phyloP scores from a whole-genome alignment of 2,797 vertebrate species.

The Pelodytes ibericus region DNA sequence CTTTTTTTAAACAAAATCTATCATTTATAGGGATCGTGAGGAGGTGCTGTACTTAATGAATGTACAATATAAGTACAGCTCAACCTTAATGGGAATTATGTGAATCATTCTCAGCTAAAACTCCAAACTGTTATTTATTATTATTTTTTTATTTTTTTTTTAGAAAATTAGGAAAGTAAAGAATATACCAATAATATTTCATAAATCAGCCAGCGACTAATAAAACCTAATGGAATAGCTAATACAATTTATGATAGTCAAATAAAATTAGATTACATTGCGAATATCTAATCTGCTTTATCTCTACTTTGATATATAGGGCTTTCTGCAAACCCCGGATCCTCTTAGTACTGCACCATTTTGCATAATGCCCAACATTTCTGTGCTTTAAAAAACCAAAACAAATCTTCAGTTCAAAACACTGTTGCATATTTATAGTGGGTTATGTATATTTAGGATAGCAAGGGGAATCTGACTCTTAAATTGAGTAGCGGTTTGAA shows the following conservation, averaged over 20 bases:
- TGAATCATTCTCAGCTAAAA: constrained; percentile 55
- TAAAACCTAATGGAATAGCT: constrained; percentile 65
- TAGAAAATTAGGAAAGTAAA: constrained; percentile 46
- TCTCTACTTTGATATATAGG: constrained; percentile 55
- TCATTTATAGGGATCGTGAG: constrained; percentile 30
- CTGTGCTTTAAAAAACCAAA: neutral
- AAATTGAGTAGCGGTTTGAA: too few relatives aligned
- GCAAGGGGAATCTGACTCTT: too few relatives aligned
- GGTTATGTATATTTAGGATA: neutral
- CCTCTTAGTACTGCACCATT: neutral
- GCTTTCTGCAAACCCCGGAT: constrained; percentile 40
- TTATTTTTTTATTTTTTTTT: too few relatives aligned
- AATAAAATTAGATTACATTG: constrained; percentile 64
- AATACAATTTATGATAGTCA: constrained; percentile 62
- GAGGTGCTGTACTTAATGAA: constrained; percentile 15
- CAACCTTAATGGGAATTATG: constrained; percentile 49
- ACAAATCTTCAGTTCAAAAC: neutral
- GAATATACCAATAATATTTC: constrained; percentile 56
- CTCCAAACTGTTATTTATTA: constrained; percentile 17
- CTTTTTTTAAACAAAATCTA: neutral
- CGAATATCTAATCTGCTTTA: constrained; percentile 58
- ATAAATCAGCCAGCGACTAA: constrained; percentile 64
- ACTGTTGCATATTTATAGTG: neutral
- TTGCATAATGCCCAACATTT: constrained; percentile 13
- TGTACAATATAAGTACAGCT: neutral